Conservation (phyloP, 2,888 invertebrate species). For the Harmothoe impar region DNA sequence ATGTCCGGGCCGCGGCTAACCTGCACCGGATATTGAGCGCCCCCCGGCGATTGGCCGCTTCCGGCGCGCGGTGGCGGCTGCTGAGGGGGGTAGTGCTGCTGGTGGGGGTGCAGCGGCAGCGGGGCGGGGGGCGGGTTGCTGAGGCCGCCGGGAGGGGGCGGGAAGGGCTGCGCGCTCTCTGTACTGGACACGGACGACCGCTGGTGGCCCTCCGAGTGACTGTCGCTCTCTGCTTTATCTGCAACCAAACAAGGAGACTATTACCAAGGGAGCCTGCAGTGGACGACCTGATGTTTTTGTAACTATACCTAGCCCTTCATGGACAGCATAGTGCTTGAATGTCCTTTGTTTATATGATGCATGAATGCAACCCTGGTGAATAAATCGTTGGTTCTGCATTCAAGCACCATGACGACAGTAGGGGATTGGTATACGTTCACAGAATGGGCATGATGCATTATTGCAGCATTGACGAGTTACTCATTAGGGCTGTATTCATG, state of each 20-base stretch:
- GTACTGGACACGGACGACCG: conserved; percentile 59
- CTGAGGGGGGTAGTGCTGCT: not conserved
- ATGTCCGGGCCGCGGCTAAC: conserved; percentile 52
- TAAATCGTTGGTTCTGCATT: too few relatives aligned
- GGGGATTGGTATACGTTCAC: too few relatives aligned
- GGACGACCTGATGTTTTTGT: not conserved
- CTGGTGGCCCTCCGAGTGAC: conserved; percentile 55
- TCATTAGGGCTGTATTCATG: too few relatives aligned
- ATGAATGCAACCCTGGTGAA: too few relatives aligned
- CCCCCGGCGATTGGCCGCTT: conserved; percentile 8
- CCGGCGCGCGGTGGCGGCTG: not conserved
- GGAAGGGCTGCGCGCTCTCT: conserved; percentile 35
- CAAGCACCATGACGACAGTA: too few relatives aligned
- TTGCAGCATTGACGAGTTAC: too few relatives aligned
- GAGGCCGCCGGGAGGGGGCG: conserved; percentile 13
- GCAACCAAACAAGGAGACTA: conserved; percentile 36
- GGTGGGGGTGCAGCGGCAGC: not conserved
- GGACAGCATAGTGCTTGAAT: too few relatives aligned
- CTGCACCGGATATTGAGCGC: conserved; percentile 49
- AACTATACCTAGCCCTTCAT: too few relatives aligned
- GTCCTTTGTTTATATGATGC: too few relatives aligned
- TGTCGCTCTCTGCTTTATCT: conserved; percentile 59
- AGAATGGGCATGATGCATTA: too few relatives aligned
- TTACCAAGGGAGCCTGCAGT: conserved; percentile 28
- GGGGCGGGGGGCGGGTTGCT: not conserved